These are phyloP conservation scores for Panurus biarmicus DNA, from an alignment of 2,113 vertebrate species.

Conservation along the genomic window DNA sequence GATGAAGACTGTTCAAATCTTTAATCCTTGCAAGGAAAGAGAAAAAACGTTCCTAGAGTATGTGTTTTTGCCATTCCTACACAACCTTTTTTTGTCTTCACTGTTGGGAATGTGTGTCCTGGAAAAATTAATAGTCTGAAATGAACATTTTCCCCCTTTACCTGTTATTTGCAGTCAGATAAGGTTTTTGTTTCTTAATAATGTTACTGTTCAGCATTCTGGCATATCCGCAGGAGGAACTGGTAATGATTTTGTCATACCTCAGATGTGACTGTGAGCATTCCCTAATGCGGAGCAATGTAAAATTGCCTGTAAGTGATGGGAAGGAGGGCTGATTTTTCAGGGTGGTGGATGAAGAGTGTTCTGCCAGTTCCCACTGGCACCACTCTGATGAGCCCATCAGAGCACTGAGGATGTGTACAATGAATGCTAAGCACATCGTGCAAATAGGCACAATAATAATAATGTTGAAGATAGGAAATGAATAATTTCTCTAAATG, in stretches of 20 bases:
- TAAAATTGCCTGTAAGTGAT: neutral
- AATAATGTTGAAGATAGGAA: conserved; percentile 49
- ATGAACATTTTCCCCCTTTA: neutral
- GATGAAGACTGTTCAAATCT: neutral
- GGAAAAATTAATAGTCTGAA: neutral
- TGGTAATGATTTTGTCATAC: neutral
- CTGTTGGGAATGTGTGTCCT: neutral
- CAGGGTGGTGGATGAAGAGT: neutral
- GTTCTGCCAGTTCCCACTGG: neutral
- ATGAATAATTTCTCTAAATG: conserved; percentile 62
- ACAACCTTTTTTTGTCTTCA: neutral
- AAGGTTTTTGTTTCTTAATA: neutral
- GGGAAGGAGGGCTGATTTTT: neutral
- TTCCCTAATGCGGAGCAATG: neutral
- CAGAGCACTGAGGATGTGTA: neutral
- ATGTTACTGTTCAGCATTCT: neutral
- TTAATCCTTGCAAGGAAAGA: neutral
- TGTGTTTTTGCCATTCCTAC: neutral
- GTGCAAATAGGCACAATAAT: conserved; percentile 51
- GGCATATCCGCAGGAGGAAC: neutral
- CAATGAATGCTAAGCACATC: conserved; percentile 43
- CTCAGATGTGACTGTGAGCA: neutral
- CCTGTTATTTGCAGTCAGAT: neutral
- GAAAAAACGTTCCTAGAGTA: neutral
- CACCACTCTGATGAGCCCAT: conserved; percentile 17